Evolutionary conservation across 1,140 invertebrate genomes (phyloP).

Genomic region (Pollicipes pollicipes): DNA sequence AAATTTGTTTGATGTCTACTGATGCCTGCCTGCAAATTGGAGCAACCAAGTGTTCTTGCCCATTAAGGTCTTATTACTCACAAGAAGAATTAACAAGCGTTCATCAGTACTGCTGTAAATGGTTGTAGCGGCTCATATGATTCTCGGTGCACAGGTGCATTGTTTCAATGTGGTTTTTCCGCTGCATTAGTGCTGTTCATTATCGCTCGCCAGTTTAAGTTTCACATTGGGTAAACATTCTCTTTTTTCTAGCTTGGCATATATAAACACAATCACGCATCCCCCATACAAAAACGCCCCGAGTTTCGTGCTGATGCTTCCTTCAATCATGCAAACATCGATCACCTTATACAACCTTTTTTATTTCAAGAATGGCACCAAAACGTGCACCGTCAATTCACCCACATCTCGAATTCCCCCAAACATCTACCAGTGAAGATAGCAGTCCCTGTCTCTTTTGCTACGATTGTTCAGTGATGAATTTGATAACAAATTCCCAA

Average conservation of each 20-base stretch:
- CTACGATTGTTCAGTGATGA: background rate
- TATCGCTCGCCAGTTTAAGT: no score
- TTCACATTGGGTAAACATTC: background rate
- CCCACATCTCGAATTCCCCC: background rate
- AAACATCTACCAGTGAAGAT: background rate
- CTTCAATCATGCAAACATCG: background rate
- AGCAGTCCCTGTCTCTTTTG: background rate
- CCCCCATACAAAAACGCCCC: background rate
- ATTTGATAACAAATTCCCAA: background rate
- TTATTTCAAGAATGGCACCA: background rate
- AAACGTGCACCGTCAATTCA: background rate
- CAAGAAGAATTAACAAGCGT: no score
- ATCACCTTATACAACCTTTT: background rate
- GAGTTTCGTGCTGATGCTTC: background rate
- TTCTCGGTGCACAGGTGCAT: no score
- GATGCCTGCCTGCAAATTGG: no score
- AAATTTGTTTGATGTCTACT: no score
- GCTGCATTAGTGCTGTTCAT: no score
- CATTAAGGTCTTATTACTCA: no score
- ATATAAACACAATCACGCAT: background rate
- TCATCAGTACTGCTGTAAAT: no score
- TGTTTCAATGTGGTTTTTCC: no score
- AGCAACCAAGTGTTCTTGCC: no score
- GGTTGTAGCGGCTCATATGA: no score
- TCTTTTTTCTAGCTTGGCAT: background rate